phyloP scores from a whole-genome alignment of 2,888 invertebrate species.

The Nomada lathburiana region DNA sequence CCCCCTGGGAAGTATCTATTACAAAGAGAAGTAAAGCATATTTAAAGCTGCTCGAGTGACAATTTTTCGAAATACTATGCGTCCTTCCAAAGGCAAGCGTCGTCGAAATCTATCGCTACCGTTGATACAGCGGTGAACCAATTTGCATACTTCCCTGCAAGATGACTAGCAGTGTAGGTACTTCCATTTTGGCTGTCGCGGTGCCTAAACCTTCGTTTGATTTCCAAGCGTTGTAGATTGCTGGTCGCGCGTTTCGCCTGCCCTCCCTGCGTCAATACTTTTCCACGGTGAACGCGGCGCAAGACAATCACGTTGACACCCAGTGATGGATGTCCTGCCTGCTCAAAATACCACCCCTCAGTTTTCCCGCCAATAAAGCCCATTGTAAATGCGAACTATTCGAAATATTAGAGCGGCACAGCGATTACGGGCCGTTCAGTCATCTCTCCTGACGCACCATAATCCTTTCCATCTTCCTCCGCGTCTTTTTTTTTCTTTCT shows the following conservation, averaged over 20 bases:
- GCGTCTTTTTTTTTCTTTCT: conserved; percentile 44
- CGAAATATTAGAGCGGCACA: conserved; percentile 82
- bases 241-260: conserved; percentile 6
- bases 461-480: conserved; percentile 79
- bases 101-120: not conserved
- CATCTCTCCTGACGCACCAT: conserved; percentile 83
- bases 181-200: not conserved
- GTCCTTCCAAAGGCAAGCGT: not conserved
- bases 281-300: conserved; percentile 75
- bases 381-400: conserved; percentile 84
- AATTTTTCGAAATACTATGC: not conserved
- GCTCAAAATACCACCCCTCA: conserved; percentile 78
- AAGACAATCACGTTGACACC: conserved; percentile 84
- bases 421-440: conserved; percentile 84
- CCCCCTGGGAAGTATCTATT: too few species aligned
- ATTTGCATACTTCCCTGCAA: not conserved
- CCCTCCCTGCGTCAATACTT: conserved; percentile 76
- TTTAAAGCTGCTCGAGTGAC: too few species aligned
- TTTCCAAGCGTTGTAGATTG: not conserved
- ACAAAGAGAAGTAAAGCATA: not conserved
- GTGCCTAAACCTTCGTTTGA: not conserved
- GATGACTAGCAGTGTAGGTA: not conserved
- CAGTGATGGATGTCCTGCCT: conserved; percentile 83
- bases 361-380: conserved; percentile 83
- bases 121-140: not conserved